phyloP scores from a whole-genome alignment of 1,140 invertebrate species.

The Chironomus striatipennis region DNA sequence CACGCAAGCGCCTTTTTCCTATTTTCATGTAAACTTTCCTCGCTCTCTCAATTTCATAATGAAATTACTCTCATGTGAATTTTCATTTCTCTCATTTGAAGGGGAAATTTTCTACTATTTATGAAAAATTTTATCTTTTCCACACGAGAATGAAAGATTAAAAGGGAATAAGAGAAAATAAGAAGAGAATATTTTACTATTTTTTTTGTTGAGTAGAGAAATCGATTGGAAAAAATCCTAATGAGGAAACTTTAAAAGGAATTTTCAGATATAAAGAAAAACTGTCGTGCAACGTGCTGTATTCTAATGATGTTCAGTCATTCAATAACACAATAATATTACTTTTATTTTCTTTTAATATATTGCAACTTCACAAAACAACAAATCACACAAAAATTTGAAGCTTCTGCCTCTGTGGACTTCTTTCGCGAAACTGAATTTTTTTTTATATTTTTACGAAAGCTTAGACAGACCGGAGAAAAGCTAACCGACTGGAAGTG shows the following conservation, averaged over 20 bases:
- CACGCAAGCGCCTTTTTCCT: not conserved
- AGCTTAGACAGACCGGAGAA: not conserved
- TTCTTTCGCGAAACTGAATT: constrained; percentile 12
- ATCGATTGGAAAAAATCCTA: not conserved
- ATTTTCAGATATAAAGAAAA: not conserved
- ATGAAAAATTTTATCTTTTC: too few species aligned
- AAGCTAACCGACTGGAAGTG: not conserved
- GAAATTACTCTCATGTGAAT: not conserved
- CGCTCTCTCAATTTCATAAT: not conserved
- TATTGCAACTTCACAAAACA: not conserved
- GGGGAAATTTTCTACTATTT: not conserved
- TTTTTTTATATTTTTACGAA: not conserved
- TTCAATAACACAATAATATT: too few species aligned
- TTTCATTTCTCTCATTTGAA: not conserved
- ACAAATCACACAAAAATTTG: not conserved
- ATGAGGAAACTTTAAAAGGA: not conserved
- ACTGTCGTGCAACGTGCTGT: too few species aligned
- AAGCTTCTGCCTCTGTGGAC: not conserved
- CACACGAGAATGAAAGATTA: not conserved
- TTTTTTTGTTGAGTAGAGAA: constrained; percentile 1
- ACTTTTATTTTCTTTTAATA: not conserved
- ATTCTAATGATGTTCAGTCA: too few species aligned
- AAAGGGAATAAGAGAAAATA: not conserved
- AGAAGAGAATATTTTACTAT: not conserved
- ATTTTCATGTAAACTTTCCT: not conserved